phyloP scores from a whole-genome alignment of 2,113 vertebrate species.

The Apistogramma diplotaenia region DNA sequence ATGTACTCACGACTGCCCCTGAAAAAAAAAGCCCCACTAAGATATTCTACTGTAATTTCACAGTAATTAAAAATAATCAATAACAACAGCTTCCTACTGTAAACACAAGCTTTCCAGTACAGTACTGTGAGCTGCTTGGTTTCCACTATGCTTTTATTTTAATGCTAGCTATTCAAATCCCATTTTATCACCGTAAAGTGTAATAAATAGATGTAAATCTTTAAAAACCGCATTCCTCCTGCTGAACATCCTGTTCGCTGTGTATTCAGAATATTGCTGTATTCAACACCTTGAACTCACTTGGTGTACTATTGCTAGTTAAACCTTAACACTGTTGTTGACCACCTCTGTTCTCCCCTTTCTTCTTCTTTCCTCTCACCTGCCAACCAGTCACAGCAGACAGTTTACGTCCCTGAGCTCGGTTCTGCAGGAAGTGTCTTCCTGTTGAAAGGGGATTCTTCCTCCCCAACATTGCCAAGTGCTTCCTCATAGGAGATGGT shows the following conservation, averaged over 20 bases:
- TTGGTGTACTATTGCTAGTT: background rate
- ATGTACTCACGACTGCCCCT: background rate
- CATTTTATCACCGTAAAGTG: rapidly evolving
- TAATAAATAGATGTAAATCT: background rate
- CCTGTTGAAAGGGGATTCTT: background rate
- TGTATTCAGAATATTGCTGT: background rate
- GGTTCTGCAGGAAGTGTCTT: background rate
- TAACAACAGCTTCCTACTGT: too few species aligned
- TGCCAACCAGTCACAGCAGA: background rate
- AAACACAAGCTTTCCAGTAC: too few species aligned
- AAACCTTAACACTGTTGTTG: background rate
- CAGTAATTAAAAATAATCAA: too few species aligned
- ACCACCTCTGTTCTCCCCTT: too few species aligned
- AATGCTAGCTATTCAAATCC: background rate
- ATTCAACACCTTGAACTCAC: background rate
- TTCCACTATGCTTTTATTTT: too few species aligned
- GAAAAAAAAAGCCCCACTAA: too few species aligned
- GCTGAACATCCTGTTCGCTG: background rate
- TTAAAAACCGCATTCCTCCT: background rate
- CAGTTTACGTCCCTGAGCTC: too few species aligned
- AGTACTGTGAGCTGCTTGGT: too few species aligned
- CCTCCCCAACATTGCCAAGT: background rate
- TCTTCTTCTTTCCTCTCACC: background rate
- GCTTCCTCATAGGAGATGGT: background rate
- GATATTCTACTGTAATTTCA: too few species aligned